Percentiles rank a stretch among this genome's conserved stretches.
Evolutionary conservation across 2,113 vertebrate species (phyloP).

Genomic region (Regulus satrapa): DNA sequence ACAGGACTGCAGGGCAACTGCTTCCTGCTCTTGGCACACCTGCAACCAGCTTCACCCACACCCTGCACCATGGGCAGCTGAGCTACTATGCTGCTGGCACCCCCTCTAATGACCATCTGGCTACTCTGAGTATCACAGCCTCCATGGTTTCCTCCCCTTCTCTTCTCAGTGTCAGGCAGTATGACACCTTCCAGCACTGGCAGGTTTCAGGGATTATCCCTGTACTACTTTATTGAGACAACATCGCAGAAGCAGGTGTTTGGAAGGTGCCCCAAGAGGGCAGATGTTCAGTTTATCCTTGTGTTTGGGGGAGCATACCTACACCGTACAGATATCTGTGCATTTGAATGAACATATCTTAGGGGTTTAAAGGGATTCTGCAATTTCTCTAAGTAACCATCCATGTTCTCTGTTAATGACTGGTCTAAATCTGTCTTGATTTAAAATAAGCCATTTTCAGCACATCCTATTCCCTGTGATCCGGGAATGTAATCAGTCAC

Average conservation of each 20-base stretch:
- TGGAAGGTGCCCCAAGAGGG: background rate
- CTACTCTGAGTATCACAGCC: background rate
- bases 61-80: fast-evolving
- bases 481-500: background rate
- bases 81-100: background rate
- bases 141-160: background rate
- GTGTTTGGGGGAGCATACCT: fast-evolving
- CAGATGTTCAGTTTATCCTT: background rate
- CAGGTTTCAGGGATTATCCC: background rate
- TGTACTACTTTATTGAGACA: background rate
- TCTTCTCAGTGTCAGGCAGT: background rate
- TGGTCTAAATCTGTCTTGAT: background rate
- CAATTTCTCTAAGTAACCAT: background rate
- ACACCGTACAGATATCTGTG: background rate
- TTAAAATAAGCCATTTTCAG: background rate
- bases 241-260: background rate
- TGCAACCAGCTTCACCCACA: background rate
- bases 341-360: background rate
- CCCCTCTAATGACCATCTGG: background rate
- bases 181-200: too few species aligned
- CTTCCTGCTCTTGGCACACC: background rate
- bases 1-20: background rate
- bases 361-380: background rate
- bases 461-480: background rate
- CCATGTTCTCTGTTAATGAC: background rate